These are phyloP conservation scores for Gibbula magus DNA, from an alignment of 2,888 invertebrate genomes.

Conservation along the genomic window DNA sequence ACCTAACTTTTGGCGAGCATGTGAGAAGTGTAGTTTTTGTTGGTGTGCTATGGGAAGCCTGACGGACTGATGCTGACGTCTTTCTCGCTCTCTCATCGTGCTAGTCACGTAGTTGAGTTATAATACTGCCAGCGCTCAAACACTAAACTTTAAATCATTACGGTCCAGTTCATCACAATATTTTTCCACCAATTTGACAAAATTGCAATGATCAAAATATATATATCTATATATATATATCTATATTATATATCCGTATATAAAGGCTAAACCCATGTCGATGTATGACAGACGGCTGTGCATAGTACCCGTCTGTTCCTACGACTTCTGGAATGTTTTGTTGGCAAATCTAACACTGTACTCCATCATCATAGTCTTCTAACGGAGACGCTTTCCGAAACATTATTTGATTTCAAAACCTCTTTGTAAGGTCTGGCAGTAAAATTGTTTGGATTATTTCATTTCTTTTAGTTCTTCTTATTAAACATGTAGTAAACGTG, in stretches of 20 bases:
- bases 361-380: conserved; percentile 7
- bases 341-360: conserved; percentile 12
- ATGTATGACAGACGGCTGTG: too few species aligned
- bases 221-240: not conserved
- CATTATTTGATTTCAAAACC: not conserved
- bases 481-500: conserved; percentile 22
- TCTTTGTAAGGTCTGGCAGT: not conserved
- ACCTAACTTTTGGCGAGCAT: conserved; percentile 6
- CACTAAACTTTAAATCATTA: not conserved
- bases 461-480: conserved; percentile 19
- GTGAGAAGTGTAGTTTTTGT: not conserved
- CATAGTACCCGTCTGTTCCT: too few species aligned
- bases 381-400: not conserved
- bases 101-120: conserved; percentile 12
- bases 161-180: not conserved
- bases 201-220: conserved; percentile 13
- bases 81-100: not conserved
- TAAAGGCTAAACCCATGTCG: too few species aligned
- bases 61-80: not conserved
- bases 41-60: not conserved
- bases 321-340: too few species aligned
- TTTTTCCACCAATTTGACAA: conserved; percentile 16
- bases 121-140: conserved; percentile 6
- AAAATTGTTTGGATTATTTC: conserved; percentile 12
- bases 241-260: not conserved